Conservation (phyloP, 2,888 invertebrate genomes). For the Oxystoma pomonae region DNA sequence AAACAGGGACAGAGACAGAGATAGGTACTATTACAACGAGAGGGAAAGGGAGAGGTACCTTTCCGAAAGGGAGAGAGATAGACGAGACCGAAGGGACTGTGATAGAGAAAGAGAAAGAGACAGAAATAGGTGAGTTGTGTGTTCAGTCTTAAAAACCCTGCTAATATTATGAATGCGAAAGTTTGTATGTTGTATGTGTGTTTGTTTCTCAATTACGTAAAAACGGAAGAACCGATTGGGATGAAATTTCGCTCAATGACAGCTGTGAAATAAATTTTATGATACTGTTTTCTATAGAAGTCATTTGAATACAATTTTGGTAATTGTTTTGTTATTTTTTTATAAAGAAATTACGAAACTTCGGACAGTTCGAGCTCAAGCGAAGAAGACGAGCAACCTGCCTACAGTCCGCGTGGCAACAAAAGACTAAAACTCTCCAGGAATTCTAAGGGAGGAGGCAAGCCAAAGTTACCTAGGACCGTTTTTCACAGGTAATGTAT, state of each 20-base stretch:
- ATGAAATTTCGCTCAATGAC: too few relatives aligned
- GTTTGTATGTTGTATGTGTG: too few relatives aligned
- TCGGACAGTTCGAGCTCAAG: slow-evolving; percentile 61
- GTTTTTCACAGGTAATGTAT: slow-evolving; percentile 69
- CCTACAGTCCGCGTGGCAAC: slow-evolving; percentile 32
- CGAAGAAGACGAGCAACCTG: slow-evolving; percentile 22
- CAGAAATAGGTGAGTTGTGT: slow-evolving; percentile 50
- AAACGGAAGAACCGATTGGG: too few relatives aligned
- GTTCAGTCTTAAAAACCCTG: too few relatives aligned
- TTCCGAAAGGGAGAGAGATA: slow-evolving; percentile 45
- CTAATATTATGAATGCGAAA: too few relatives aligned
- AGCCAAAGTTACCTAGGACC: slow-evolving; percentile 57
- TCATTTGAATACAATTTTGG: too few relatives aligned
- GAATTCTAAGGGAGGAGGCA: slow-evolving; percentile 38
- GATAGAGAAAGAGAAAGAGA: slow-evolving; percentile 57
- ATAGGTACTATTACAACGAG: slow-evolving; percentile 25
- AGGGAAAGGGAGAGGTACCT: slow-evolving; percentile 44
- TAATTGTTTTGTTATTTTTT: slow-evolving; percentile 6
- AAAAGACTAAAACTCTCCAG: slow-evolving; percentile 56
- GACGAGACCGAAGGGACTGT: slow-evolving; percentile 48
- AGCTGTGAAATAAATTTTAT: too few relatives aligned
- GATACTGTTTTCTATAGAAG: too few relatives aligned
- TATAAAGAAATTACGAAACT: slow-evolving; percentile 42
- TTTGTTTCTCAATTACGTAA: too few relatives aligned
- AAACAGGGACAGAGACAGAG: slow-evolving; percentile 32